These are phyloP conservation scores for Bathynomus jamesi DNA, from an alignment of 1,140 invertebrate genomes.

Conservation along the genomic window DNA sequence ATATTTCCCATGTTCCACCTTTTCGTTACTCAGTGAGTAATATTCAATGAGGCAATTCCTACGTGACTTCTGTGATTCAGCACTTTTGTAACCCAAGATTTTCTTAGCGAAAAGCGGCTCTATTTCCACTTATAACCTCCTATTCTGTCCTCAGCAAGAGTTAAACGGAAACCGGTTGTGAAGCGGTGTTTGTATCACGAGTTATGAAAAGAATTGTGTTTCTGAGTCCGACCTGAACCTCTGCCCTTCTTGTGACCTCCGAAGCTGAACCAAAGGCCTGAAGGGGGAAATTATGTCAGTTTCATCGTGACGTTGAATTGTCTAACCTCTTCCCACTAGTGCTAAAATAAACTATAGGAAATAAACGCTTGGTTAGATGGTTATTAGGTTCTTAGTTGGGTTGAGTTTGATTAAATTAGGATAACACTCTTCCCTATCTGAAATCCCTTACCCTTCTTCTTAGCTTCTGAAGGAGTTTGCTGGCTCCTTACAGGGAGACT, in stretches of 20 bases:
- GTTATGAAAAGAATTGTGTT: not conserved
- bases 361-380: not conserved
- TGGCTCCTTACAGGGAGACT: not conserved
- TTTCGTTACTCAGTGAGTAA: no score
- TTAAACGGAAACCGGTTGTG: no score
- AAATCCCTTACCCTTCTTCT: not conserved
- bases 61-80: no score
- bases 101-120: no score
- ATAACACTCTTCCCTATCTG: not conserved
- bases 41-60: no score
- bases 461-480: not conserved
- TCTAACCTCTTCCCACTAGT: not conserved
- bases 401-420: not conserved
- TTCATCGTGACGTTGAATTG: not conserved
- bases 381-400: not conserved
- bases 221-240: not conserved
- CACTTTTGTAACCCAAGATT: no score
- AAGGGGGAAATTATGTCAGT: not conserved
- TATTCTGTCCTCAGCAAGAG: no score
- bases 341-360: not conserved
- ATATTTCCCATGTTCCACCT: no score
- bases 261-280: constrained; percentile 36
- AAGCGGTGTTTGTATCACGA: no score
- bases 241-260: constrained; percentile 35
- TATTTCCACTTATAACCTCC: no score